Percentiles rank a stretch among this genome's conserved stretches.
Evolutionary conservation across 2,888 invertebrate genomes (phyloP).

Genomic region (Andrena bicolor): DNA sequence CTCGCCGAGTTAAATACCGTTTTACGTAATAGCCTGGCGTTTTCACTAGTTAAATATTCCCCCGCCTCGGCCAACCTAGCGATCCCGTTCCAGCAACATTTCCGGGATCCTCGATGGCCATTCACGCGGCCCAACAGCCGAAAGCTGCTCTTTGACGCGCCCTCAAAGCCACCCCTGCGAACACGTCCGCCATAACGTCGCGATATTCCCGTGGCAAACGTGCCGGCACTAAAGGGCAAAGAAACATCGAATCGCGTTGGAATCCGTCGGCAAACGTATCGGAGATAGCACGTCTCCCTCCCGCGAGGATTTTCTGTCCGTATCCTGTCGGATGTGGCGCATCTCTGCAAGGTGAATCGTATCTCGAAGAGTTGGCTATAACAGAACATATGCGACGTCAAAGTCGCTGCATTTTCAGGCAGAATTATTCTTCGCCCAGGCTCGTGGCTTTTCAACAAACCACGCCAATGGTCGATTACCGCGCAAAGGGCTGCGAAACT

Average conservation of each 20-base stretch:
- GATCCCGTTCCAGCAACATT: slow-evolving; percentile 1
- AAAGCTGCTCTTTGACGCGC: slow-evolving; percentile 16
- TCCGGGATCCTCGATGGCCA: slow-evolving; percentile 23
- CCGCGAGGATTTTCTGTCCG: slow-evolving; percentile 35
- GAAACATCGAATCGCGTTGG: slow-evolving; percentile 44
- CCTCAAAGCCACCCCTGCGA: slow-evolving; percentile 27
- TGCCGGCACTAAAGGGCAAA: slow-evolving; percentile 57
- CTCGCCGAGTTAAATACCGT: not conserved
- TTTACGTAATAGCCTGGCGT: slow-evolving; percentile 10
- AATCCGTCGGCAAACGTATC: not conserved
- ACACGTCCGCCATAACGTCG: slow-evolving; percentile 40
- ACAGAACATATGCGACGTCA: not conserved
- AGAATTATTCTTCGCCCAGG: not conserved
- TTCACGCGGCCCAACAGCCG: slow-evolving; percentile 10
- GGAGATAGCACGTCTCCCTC: slow-evolving; percentile 17
- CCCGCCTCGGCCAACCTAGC: not conserved
- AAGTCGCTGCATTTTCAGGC: not conserved
- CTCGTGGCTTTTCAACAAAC: not conserved
- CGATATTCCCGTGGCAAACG: slow-evolving; percentile 59
- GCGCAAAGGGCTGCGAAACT: not conserved
- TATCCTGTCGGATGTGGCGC: slow-evolving; percentile 42
- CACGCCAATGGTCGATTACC: not conserved
- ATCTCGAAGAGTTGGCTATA: not conserved
- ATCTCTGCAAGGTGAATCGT: not conserved
- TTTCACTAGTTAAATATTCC: slow-evolving; percentile 8